Conservation (phyloP, 2,888 invertebrate species). For the Cybosia mesomella region DNA sequence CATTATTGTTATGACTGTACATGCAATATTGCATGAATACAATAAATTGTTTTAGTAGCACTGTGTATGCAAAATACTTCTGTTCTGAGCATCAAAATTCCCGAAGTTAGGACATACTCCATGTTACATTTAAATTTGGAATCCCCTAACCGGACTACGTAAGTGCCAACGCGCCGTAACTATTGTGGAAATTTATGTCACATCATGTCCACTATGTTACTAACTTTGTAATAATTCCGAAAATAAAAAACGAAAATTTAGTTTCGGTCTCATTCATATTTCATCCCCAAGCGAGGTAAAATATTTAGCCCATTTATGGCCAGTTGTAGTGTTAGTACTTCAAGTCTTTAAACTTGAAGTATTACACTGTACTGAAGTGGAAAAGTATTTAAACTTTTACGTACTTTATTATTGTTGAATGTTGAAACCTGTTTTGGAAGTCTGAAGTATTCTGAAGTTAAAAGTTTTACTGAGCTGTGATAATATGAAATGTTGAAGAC, state of each 20-base stretch:
- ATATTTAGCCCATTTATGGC: slow-evolving; percentile 33
- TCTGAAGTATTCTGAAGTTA: slow-evolving; percentile 19
- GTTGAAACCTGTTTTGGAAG: slow-evolving; percentile 23
- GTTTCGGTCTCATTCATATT: slow-evolving; percentile 19
- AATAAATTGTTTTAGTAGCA: background rate
- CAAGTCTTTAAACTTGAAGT: slow-evolving; percentile 35
- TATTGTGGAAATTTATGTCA: background rate
- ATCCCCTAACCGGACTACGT: background rate
- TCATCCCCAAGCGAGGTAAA: slow-evolving; percentile 21
- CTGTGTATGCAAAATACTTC: background rate
- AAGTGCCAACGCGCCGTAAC: background rate
- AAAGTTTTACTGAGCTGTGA: slow-evolving; percentile 10
- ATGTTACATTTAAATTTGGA: background rate
- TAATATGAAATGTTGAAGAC: background rate
- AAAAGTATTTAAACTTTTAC: slow-evolving; percentile 36
- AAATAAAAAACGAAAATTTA: background rate
- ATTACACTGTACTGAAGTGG: slow-evolving; percentile 26
- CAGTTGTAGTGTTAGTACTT: slow-evolving; percentile 27
- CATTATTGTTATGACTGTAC: background rate
- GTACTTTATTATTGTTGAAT: slow-evolving; percentile 28
- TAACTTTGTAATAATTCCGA: background rate
- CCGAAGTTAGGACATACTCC: background rate
- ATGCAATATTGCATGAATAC: background rate
- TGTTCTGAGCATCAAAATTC: background rate
- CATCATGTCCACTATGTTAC: background rate